Base-by-base conservation (phyloP, 2,888 invertebrate species). In the Trissolcus brochymenae region DNA sequence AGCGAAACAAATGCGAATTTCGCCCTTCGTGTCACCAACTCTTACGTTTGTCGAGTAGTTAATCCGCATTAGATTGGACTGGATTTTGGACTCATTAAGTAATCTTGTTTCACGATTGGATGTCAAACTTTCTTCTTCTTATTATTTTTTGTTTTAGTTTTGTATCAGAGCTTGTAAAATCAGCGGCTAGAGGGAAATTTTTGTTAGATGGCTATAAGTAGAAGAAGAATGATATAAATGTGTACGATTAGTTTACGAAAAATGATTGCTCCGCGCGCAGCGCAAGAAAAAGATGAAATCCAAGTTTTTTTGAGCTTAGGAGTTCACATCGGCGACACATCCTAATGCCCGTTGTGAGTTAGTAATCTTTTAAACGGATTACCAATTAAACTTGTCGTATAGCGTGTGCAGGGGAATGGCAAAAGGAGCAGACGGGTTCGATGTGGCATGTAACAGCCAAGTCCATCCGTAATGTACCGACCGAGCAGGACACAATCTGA, bases 291-390 rank as follows among this genome's bases (percentile, higher is more conserved):
- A 35, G 11, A 35, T 35, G 35, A 9, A 0, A 9, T 11, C 35
- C 11, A 2, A 35, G 1, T 35, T n/a, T 35, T 35, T 35, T 35
- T 35, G 35, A 35, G 11, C 35, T 35, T 11, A 25, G 25, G 4
- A 35, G 35, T 41, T 60, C 68, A 41, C 67, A 82, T 83, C 81
- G 81, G 83, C 82, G 84, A 86, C 87, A 86, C 83, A 85, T 87
- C 83, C 85, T 87, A 86, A 87, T 84, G 83, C 86, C 86, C 83
- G 83, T 85, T 86, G 83, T 84, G 86, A 86, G 84, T 86, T 85
- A 84, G 87, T 88, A 87, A 88, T 88, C 88, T 87, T 86, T 88
- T 88, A 87, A 88, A 88, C 87, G 87, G 88, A 88, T 88, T 88
- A 88, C 85, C 87, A 88, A 88, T 88, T 88, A 87, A 88, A 88